These are phyloP conservation scores for Oligia strigilis DNA, from an alignment of 2,888 invertebrate species.

Conservation along the genomic window DNA sequence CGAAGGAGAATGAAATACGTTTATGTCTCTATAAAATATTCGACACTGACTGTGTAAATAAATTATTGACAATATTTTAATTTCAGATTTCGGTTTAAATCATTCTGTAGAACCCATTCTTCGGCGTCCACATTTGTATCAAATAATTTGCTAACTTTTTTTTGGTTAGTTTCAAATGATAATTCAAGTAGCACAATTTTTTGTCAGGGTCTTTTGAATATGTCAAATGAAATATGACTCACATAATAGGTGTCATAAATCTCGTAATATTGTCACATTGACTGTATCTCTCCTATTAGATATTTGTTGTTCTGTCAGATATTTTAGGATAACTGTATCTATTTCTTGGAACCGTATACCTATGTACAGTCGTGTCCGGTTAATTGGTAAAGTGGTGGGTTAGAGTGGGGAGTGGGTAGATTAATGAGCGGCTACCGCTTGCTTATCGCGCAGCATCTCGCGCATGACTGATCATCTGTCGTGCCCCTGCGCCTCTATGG, in stretches of 20 bases:
- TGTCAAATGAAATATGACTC: slow-evolving; percentile 54
- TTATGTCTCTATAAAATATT: slow-evolving; percentile 57
- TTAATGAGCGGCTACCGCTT: slow-evolving; percentile 90
- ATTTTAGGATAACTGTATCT: slow-evolving; percentile 74
- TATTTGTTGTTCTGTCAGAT: slow-evolving; percentile 65
- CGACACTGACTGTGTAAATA: slow-evolving; percentile 49
- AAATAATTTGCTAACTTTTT: slow-evolving; percentile 41
- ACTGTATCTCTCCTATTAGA: slow-evolving; percentile 46
- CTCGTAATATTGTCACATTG: slow-evolving; percentile 64
- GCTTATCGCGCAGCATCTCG: slow-evolving; percentile 89
- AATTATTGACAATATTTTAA: slow-evolving; percentile 42
- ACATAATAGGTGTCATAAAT: slow-evolving; percentile 63
- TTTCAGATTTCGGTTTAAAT: slow-evolving; percentile 27
- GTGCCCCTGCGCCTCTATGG: slow-evolving; percentile 87
- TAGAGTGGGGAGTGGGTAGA: slow-evolving; percentile 86
- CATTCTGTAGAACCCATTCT: slow-evolving; percentile 31
- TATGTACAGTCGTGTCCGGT: slow-evolving; percentile 82
- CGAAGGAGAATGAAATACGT: slow-evolving; percentile 54
- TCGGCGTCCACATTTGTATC: slow-evolving; percentile 14
- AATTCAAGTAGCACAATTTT: slow-evolving; percentile 61
- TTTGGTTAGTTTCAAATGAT: slow-evolving; percentile 29
- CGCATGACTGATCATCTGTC: slow-evolving; percentile 91
- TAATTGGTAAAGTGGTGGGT: slow-evolving; percentile 87
- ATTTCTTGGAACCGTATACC: slow-evolving; percentile 81
- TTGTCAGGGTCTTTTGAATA: slow-evolving; percentile 52